Base-by-base conservation (phyloP, 2,888 invertebrate genomes). In the Ornithoptera priamus region DNA sequence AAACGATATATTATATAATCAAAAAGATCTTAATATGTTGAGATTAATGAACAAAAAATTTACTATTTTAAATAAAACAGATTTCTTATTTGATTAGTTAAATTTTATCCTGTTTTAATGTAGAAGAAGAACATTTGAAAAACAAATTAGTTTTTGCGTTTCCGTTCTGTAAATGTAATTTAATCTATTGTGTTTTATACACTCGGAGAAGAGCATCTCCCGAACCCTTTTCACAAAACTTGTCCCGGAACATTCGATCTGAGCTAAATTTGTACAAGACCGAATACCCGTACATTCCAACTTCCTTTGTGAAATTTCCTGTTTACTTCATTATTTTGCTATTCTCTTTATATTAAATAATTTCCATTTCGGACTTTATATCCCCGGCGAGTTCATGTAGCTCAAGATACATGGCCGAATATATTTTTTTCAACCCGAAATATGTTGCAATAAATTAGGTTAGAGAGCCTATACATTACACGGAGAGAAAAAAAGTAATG, bases 201-300 rank as follows among this genome's bases (percentile, higher is more conserved):
- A 78, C 77, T 81, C 83, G 80, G 79, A 77, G 77, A 76, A 64
- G 63, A 66, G n/a, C 39, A 84, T 78, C 82, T 80, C 83, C 39
- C 81, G 81, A 87, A 90, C 89, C 90, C 90, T 90, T 90, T 87
- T 90, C 86, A 86, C 81, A 81, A 78, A 89, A 89, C 82, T 87
- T 88, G 84, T 85, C 85, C 80, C 81, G 80, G 82, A 85, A 82
- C 85, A 87, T 90, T 90, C 88, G 87, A 90, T 90, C 82, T 85
- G 84, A 86, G 89, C 88, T 89, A 86, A 87, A 89, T 89, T 89
- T 89, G 86, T 85, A 85, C 84, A 82, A 86, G 85, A 85, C 85
- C 82, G 81, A 87, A 86, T 85, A 81, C 85, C 87, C 86, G 86
- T 85, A 88, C 86, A 90, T 90, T 90, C 86, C 86, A 76, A 81